Evolutionary conservation across 2,797 vertebrate genomes (phyloP), one percentile per base, ranked within the genome.

Genomic region (Enteromius paludinosus): DNA sequence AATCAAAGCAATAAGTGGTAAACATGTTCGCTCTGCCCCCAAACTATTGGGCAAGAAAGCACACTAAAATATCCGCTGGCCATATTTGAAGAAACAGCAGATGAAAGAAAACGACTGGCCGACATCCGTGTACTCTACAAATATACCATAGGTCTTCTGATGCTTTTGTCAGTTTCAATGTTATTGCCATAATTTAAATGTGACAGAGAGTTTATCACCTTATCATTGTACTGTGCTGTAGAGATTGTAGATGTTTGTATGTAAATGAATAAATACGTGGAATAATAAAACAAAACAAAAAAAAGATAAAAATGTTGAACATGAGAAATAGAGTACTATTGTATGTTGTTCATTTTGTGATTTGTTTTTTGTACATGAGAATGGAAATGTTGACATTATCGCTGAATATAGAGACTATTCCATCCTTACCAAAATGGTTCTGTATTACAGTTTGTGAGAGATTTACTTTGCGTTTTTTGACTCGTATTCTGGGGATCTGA

Each of bases 221-320:
- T 91, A 92, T 94, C 93, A 93, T 93, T 88, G 96, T 97, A 95
- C 89, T 41, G 96, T 97, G 95, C 90, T 92, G 95, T 97, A 97
- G 96, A 95, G 95, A 92, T 92, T 92, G 91, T 96, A 96, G 96
- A 94, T 94, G 93, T 96, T 95, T 96, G 94, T 96, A 95, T 89
- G 93, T 94, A 92, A 92, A 93, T 93, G 91, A 93, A 94, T 92
- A 92, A 92, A 91, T 93, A 87, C 92, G 93, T 94, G 93, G 86
- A 94, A 91, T 87, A 95, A 96, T 92, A 92, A 89, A 92, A 92
- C 88, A 91, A 84, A 41, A 41, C 9, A 38, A 83, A 87, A 88
- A 87, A 88, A 95, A 94, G 89, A 90, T 70, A 82, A 87, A 92
- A 90, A 87, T 87, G 84, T 87, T 79, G 89, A 89, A 93, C 93